Conservation (phyloP, 2,888 invertebrate species). For the Sialis fuliginosa region DNA sequence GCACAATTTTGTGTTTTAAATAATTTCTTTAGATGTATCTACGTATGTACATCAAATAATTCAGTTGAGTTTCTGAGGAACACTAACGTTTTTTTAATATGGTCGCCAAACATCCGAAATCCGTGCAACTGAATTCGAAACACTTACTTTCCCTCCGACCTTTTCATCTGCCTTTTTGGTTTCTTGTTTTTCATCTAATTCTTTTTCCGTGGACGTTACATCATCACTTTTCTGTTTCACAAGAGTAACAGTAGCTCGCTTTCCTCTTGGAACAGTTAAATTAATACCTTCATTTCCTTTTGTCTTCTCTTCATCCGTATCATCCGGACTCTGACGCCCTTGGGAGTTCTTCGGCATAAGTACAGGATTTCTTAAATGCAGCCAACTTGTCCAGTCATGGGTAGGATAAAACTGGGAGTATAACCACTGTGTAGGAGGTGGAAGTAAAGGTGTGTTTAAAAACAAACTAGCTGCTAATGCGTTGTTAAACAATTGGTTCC, state of each 20-base stretch:
- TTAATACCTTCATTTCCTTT: slow-evolving; percentile 20
- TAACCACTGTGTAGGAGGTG: slow-evolving; percentile 61
- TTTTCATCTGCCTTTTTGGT: slow-evolving; percentile 13
- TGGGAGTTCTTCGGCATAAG: slow-evolving; percentile 14
- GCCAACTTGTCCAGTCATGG: slow-evolving; percentile 46
- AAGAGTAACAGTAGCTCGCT: slow-evolving; percentile 22
- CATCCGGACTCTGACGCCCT: slow-evolving; percentile 14
- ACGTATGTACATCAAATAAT: too few relatives aligned
- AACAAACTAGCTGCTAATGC: slow-evolving; percentile 53
- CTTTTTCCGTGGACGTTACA: slow-evolving; percentile 22
- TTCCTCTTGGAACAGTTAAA: slow-evolving; percentile 19
- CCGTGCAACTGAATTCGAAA: slow-evolving; percentile 26
- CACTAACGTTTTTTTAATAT: slow-evolving; percentile 33
- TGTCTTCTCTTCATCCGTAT: slow-evolving; percentile 4
- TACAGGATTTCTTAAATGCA: slow-evolving; percentile 27
- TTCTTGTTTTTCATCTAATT: slow-evolving; percentile 6
- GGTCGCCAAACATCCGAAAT: slow-evolving; percentile 65
- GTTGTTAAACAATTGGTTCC: slow-evolving; percentile 31
- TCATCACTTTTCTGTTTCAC: slow-evolving; percentile 21
- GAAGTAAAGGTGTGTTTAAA: slow-evolving; percentile 53
- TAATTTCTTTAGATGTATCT: too few relatives aligned
- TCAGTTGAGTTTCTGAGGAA: background rate
- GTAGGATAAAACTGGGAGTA: slow-evolving; percentile 59
- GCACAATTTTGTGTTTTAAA: too few relatives aligned
- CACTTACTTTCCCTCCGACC: slow-evolving; percentile 15